A percentile compares a stretch with the other conserved stretches of the same genome.
phyloP scores from a whole-genome alignment of 2,113 vertebrate species.

The Notarius lentiginosus region DNA sequence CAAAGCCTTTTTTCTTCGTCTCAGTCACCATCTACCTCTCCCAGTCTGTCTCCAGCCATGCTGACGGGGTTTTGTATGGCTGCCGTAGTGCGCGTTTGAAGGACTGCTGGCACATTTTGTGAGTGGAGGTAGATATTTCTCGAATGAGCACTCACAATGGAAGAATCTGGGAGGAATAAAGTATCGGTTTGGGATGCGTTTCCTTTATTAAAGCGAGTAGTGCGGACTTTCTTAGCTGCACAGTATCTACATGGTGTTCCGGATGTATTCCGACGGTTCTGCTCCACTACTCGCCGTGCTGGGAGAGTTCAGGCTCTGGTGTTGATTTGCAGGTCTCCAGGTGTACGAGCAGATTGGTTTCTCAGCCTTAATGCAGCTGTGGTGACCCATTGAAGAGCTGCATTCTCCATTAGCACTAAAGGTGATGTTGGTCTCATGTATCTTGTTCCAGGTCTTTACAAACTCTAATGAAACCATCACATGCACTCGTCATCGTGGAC shows the following conservation, averaged over 20 bases:
- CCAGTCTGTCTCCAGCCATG: constrained; percentile 1
- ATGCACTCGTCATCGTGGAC: too few relatives aligned
- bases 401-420: not conserved
- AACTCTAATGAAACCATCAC: constrained; percentile 6
- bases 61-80: constrained; percentile 10
- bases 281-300: not conserved
- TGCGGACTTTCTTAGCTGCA: not conserved
- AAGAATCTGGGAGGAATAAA: constrained; percentile 24
- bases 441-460: constrained; percentile 2
- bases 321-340: not conserved
- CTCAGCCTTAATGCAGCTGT: not conserved
- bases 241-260: not conserved
- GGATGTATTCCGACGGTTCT: not conserved
- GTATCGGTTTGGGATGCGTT: constrained; percentile 11
- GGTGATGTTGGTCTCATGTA: not conserved
- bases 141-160: constrained; percentile 26
- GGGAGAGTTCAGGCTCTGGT: not conserved
- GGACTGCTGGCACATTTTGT: constrained; percentile 27
- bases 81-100: not conserved
- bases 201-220: not conserved
- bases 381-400: constrained; percentile 16
- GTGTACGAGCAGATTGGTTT: constrained; percentile 16
- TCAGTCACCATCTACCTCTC: constrained; percentile 29
- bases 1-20: constrained; percentile 3
- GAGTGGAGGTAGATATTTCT: constrained; percentile 39